Conservation (phyloP, 1,140 invertebrate species). For the Zaprionus lachaisei region DNA sequence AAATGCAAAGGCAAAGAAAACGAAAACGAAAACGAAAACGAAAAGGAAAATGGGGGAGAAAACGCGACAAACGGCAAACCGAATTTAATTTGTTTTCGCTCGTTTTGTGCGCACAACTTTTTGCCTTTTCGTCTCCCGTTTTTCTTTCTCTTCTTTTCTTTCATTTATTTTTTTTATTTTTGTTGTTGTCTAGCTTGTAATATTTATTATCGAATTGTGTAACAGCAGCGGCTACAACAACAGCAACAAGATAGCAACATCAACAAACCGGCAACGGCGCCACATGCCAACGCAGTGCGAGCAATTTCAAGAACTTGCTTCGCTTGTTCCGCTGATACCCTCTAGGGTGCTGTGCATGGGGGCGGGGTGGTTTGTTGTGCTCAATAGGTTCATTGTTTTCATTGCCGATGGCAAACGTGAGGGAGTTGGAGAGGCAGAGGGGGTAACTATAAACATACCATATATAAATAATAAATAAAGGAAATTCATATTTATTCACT, state of each 20-base stretch:
- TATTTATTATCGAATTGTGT: conserved; percentile 80
- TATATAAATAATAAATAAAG: neutral
- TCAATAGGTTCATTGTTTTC: neutral
- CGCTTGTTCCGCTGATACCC: conserved; percentile 37
- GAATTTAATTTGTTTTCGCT: conserved; percentile 79
- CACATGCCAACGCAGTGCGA: conserved; percentile 68
- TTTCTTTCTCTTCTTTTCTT: conserved; percentile 18
- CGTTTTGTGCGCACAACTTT: conserved; percentile 72
- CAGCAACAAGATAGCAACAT: neutral
- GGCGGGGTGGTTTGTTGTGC: neutral
- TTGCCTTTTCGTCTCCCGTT: conserved; percentile 51
- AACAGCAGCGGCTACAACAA: conserved; percentile 38
- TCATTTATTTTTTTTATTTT: conserved; percentile 21
- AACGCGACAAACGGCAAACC: conserved; percentile 72
- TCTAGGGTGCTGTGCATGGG: conserved; percentile 7
- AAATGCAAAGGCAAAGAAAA: conserved; percentile 51
- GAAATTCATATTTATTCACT: neutral
- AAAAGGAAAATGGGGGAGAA: conserved; percentile 31
- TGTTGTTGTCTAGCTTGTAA: conserved; percentile 78
- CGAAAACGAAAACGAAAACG: conserved; percentile 42
- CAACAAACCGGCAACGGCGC: conserved; percentile 11
- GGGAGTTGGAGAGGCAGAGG: neutral
- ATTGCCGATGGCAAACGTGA: neutral
- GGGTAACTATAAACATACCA: neutral
- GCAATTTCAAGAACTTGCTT: conserved; percentile 63